Evolutionary conservation across 2,797 vertebrate species (phyloP), one percentile per base, ranked within the genome.

Genomic region (Phaenicophaeus curvirostris): DNA sequence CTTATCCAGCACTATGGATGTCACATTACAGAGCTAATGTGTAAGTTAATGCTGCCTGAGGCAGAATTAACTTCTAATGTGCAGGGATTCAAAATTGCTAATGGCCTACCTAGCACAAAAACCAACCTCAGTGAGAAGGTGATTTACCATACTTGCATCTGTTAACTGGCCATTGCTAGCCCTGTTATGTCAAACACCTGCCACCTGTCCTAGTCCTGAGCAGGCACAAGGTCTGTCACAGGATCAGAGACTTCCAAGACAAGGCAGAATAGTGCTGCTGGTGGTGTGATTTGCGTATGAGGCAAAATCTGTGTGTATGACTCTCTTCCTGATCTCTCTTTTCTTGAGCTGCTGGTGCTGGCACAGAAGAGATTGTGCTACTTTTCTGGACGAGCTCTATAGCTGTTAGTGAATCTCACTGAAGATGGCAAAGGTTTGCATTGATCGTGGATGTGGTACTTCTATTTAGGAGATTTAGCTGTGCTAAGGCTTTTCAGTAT

Each of bases 1-100:
- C 58, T 63, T 41, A 73, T 71, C 80, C 63, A 82, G 93, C 11
- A 14, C 63, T 62, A 67, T 0, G 2, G 35, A 75, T 87, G 37
- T 92, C 92, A 73, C 67, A 50, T 82, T 88, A 88, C 93, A 89
- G 71, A 88, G 59, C 80, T 94, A 91, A 94, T 71, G 94, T 91
- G 77, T 73, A 88, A 95, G 48, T 73, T 94, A 91, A 75, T 92
- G 95, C 88, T 93, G 95, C 95, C 93, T 93, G 81, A 95, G 96
- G 96, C 95, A 96, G 90, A 78, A 95, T 96, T 96, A 89, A 82
- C 55, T 76, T 90, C 63, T 88, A 30, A 79, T 65, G 59, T 72
- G 85, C 44, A 72, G 83, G 69, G 50, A 86, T 1, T 93, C 73
- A 67, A 86, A 77, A 28, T 42, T 87, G 77, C 92, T 93, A 93